Evolutionary conservation across 1,140 invertebrate species (phyloP).

Genomic region (Gonioctena quinquepunctata): DNA sequence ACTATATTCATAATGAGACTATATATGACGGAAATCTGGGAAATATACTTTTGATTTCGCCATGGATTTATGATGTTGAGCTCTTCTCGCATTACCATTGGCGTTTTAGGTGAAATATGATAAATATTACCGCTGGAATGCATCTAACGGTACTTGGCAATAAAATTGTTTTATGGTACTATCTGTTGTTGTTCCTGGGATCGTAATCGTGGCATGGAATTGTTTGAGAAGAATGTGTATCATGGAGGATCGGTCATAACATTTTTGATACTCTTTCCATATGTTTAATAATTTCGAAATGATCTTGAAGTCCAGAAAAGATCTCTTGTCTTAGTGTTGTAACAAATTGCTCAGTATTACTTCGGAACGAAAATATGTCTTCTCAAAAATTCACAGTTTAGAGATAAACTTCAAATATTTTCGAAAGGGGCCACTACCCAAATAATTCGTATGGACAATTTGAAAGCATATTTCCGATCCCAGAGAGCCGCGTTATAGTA

Average conservation of each 20-base stretch:
- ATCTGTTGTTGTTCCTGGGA: background rate
- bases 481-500: too few relatives aligned
- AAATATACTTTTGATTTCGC: conserved; percentile 15
- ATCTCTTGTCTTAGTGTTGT: too few relatives aligned
- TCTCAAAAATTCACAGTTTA: too few relatives aligned
- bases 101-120: conserved; percentile 16
- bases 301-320: too few relatives aligned
- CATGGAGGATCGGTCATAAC: background rate
- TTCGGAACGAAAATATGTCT: too few relatives aligned
- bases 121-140: conserved; percentile 3
- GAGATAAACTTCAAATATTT: too few relatives aligned
- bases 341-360: too few relatives aligned
- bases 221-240: background rate
- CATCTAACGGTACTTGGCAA: conserved; percentile 3
- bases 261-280: too few relatives aligned
- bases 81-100: conserved; percentile 16
- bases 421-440: too few relatives aligned
- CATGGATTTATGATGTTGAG: conserved; percentile 14
- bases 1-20: conserved; percentile 18
- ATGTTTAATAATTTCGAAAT: too few relatives aligned
- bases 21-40: conserved; percentile 24
- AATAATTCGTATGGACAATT: too few relatives aligned
- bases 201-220: background rate
- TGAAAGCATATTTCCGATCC: too few relatives aligned
- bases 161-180: conserved; percentile 13